Conservation (phyloP, 1,140 invertebrate species). For the Cyclargus thomasi region DNA sequence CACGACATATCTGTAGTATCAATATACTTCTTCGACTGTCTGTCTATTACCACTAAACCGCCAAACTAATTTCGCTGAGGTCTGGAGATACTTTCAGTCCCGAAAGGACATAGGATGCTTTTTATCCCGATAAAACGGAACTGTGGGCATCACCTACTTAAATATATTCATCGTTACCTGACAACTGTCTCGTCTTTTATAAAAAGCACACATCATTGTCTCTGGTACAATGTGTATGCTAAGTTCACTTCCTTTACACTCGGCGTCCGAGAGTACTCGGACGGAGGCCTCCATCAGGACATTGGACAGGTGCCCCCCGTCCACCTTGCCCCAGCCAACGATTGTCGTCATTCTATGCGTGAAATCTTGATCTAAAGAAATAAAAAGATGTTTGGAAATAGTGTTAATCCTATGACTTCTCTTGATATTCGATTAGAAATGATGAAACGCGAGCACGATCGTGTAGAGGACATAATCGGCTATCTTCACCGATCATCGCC, state of each 20-base stretch:
- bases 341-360: constrained; percentile 71
- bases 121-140: no score
- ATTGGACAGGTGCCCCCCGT: constrained; percentile 65
- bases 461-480: no score
- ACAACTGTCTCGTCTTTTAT: constrained; percentile 71
- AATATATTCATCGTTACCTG: constrained; percentile 54
- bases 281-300: constrained; percentile 75
- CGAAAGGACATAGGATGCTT: no score
- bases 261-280: constrained; percentile 54
- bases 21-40: no score
- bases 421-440: no score
- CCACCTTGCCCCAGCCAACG: constrained; percentile 79
- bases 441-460: no score
- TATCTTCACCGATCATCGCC: no score
- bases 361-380: constrained; percentile 60
- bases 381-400: neutral
- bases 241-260: constrained; percentile 62
- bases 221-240: constrained; percentile 59
- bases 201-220: constrained; percentile 74
- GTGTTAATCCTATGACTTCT: no score
- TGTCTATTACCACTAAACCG: no score
- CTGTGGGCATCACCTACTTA: constrained; percentile 15
- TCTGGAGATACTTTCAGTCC: no score
- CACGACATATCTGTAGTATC: no score
- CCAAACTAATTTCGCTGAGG: no score